A percentile compares a stretch with the other conserved stretches of the same genome.
Evolutionary conservation across 2,888 invertebrate species (phyloP).

Genomic region (Euzophera pinguis): DNA sequence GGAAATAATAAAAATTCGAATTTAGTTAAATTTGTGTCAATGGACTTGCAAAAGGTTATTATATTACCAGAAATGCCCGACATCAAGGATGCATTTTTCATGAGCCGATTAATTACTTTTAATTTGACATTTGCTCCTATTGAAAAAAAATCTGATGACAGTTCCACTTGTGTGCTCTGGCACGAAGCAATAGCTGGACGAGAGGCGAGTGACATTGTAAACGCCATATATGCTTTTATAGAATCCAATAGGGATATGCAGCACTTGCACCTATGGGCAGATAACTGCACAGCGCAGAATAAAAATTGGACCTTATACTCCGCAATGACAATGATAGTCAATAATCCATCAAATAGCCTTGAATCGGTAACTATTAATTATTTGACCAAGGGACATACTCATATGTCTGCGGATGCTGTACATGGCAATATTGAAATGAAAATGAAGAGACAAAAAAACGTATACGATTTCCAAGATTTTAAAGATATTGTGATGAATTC

Average conservation of each 20-base stretch:
- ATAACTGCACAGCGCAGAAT: not conserved
- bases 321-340: not conserved
- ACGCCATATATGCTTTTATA: not conserved
- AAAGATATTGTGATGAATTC: slow-evolving; percentile 20
- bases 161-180: not conserved
- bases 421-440: not conserved
- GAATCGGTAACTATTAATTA: not conserved
- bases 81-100: not conserved
- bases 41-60: not conserved
- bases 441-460: not conserved
- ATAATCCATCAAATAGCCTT: not conserved
- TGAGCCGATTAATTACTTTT: not conserved
- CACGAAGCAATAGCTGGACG: not conserved
- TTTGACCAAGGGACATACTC: not conserved
- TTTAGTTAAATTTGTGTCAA: not conserved
- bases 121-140: not conserved
- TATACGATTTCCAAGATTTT: not conserved
- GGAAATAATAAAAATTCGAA: not conserved
- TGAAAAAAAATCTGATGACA: not conserved
- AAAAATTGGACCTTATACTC: not conserved
- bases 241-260: not conserved
- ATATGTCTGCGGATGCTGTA: not conserved
- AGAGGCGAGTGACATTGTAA: not conserved
- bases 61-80: not conserved
- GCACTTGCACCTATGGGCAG: not conserved